Base-by-base conservation (phyloP, 2,888 invertebrate species). In the Fragum fragum region DNA sequence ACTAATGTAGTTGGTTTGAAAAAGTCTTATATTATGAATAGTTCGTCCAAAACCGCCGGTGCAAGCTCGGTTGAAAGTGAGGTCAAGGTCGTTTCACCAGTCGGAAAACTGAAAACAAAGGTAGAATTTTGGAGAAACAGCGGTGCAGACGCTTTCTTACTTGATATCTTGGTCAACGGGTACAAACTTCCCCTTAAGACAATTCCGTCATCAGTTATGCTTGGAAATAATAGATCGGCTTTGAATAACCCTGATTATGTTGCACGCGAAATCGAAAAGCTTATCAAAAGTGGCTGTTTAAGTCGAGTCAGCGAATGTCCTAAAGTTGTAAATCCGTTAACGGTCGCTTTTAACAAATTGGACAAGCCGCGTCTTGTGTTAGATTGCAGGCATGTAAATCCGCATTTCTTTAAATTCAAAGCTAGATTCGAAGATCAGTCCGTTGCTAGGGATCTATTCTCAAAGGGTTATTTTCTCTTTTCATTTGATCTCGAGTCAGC, bases 371-470 rank as follows among this genome's bases (percentile, higher is more conserved):
- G 79, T 16, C 36, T 79, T 21, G 73, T 81, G 23, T 23, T 73
- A 32, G 81, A 81, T 53, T 78, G 82, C 55, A 57, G 82, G 28
- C 82, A 76, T 36, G 69, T 82, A 16, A 78, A 78, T 53, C 39
- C 59, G 6, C 59, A 72, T 61, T 59, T 78, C 2, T 70, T 76
- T 21, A 79, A 76, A 55, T 83, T 32, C 57, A 83, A 79, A 73
- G 76, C 61, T 68, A 23, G 47, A 47, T 83, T 68, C 61, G 83
- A 83, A 57, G 53, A 83, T 63, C 72, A 61, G 18, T 69, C 57
- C 1, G 63, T 78, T 21, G 79, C 79, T n/a, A 63, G 63, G 32
- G 9, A 63, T 29, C 29, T 82, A 32, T 75, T 82, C 42, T n/a
- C 9, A 5, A 52, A 32, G 7, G 76, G 72, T 6, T 55, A 76